A percentile compares a stretch with the other conserved stretches of the same genome.
Conservation (phyloP, 2,113 vertebrate species). For the Paralichthys olivaceus region DNA sequence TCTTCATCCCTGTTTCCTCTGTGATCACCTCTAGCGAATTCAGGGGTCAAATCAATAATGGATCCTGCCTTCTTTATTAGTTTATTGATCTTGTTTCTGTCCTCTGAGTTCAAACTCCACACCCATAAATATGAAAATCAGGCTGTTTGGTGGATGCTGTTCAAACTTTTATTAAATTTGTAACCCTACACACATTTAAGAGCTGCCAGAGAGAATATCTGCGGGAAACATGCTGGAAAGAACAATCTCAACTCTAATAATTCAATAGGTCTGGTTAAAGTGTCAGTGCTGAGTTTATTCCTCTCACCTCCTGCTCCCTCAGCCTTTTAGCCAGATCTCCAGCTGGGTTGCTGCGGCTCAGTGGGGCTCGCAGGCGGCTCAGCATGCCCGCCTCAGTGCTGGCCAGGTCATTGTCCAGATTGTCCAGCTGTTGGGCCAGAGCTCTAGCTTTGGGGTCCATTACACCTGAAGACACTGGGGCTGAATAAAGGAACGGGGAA, state of each 20-base stretch:
- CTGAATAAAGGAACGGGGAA: conserved; percentile 48
- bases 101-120: too few species aligned
- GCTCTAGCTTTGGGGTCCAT: conserved; percentile 80
- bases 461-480: conserved; percentile 53
- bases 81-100: too few species aligned
- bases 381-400: conserved; percentile 82
- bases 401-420: conserved; percentile 81
- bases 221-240: not conserved
- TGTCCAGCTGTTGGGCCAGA: conserved; percentile 81
- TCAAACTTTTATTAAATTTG: not conserved
- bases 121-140: not conserved
- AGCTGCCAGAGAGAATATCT: too few species aligned
- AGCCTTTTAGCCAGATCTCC: conserved; percentile 86
- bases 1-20: too few species aligned
- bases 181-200: not conserved
- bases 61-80: too few species aligned
- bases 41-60: too few species aligned
- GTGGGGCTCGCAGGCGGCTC: conserved; percentile 83
- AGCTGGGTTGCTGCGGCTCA: conserved; percentile 81
- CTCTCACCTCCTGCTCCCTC: conserved; percentile 87
- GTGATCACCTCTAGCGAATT: too few species aligned
- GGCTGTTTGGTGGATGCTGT: not conserved
- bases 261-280: not conserved
- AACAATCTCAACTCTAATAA: not conserved
- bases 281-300: not conserved